Percentiles rank a stretch among this genome's conserved stretches.
Evolutionary conservation across 2,113 vertebrate genomes (phyloP).

Genomic region (Balaeniceps rex): DNA sequence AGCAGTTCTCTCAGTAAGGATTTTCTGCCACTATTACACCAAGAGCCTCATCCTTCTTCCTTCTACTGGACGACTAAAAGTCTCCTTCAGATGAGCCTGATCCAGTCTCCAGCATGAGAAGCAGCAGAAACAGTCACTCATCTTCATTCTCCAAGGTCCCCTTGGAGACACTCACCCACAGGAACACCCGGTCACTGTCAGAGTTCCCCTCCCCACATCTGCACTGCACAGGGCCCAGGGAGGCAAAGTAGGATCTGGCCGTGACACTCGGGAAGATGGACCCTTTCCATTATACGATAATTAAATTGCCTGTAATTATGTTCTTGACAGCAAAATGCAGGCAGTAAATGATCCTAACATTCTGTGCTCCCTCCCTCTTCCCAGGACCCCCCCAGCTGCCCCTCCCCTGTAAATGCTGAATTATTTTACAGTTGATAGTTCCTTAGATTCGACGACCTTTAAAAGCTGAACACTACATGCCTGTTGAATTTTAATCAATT

Average conservation of each 20-base stretch:
- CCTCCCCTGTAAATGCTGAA: slow-evolving; percentile 72
- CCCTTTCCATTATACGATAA: neutral
- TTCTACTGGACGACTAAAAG: neutral
- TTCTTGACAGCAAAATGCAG: slow-evolving; percentile 36
- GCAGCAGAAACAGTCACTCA: neutral
- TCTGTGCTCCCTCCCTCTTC: neutral
- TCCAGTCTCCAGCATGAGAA: neutral
- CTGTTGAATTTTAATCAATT: slow-evolving; percentile 84
- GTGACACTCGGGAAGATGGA: neutral
- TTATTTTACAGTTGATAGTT: slow-evolving; percentile 81
- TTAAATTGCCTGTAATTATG: slow-evolving; percentile 62
- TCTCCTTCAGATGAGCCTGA: neutral
- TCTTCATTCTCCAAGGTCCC: neutral
- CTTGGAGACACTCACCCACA: neutral
- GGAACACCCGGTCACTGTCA: fast-evolving
- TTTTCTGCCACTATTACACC: neutral
- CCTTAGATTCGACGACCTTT: slow-evolving; percentile 76
- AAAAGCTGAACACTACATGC: slow-evolving; percentile 76
- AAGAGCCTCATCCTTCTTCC: neutral
- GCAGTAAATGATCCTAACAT: slow-evolving; percentile 39
- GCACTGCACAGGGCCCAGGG: neutral
- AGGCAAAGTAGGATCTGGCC: neutral
- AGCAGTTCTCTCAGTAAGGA: neutral
- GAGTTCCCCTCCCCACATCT: neutral
- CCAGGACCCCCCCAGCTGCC: neutral